Evolutionary conservation across 2,797 vertebrate genomes (phyloP), one percentile per base, ranked within the genome.

Genomic region (Cynodonichthys magdalenae): DNA sequence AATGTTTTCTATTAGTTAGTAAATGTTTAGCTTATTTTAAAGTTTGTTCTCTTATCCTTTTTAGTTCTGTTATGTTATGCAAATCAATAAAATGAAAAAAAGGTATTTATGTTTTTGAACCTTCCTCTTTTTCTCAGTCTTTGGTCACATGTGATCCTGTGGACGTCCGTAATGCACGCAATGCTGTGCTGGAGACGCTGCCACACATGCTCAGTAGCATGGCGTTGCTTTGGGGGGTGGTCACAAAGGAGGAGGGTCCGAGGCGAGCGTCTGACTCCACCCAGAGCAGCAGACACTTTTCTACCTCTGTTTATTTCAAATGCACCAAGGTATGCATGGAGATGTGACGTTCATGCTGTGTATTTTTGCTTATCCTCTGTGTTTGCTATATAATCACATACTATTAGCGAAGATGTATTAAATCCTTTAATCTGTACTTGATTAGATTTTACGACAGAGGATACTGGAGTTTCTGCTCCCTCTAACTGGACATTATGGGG

Each of bases 291-390:
- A 95, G 90, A 84, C 92, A 94, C 46, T 93, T 93, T 14, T 95
- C 95, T 54, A 95, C 95, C 53, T 97, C 95, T 0, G 95, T 98
- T 53, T 98, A 96, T 85, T 99, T 99, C 53, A 97, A 95, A 89
- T 93, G 94, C 88, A 95, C 95, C 44, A 99, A 96, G 92, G 98
- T 97, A 84, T 76, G 68, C 4, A 8, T 29, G 28, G n/a, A 31
- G 36, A 5, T 64, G 15, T 41, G 1, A 64, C 5, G 31, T 18
- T 48, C 9, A 28, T 47, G 42, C 18, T 17, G 0, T 28, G 28
- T 24, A n/a, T 18, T 14, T 59, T 41, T 49, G 17, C 10, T 18
- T 2, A 53, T 52, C 4, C 15, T 41, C 4, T 52, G 18, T 53
- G 3, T 46, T 20, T n/a, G 4, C 48, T 28, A 12, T 51, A 20